Evolutionary conservation across 2,888 invertebrate species (phyloP), one percentile per base, ranked within the genome.

Genomic region (Psococerastis gibbosa): DNA sequence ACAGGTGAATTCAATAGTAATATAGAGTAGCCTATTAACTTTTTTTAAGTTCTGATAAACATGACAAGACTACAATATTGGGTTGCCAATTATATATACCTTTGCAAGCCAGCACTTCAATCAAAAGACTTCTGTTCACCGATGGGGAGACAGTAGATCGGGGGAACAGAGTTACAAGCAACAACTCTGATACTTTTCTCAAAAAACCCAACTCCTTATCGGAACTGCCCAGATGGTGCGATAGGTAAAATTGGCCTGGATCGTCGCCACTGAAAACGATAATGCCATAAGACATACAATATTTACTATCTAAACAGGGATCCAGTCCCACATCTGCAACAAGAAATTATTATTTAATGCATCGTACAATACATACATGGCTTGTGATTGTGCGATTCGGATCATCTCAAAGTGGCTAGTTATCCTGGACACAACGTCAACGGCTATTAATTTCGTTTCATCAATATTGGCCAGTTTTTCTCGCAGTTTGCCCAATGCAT

Each of bases 341-440:
- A n/a, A n/a, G n/a, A n/a, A n/a, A n/a, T n/a, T n/a, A n/a, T n/a
- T n/a, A n/a, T n/a, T n/a, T n/a, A n/a, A n/a, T n/a, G n/a, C n/a
- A n/a, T n/a, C 22, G n/a, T 22, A 22, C 1, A 6, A 17, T 38
- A 17, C 16, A 45, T 53, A 72, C 78, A 73, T 65, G 82, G 74
- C 74, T 57, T 75, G 70, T 51, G 72, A 71, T 59, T 78, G 76
- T 8, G 82, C 76, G 55, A 79, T 73, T 51, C 84, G 68, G 47
- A 88, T 82, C 56, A 78, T 78, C 56, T 84, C 84, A 64, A 89
- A 81, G 68, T 91, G 89, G 47, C 74, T 71, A 9, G 83, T 81
- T 22, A 88, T 73, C 58, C 75, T 78, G 48, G 73, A 74, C 2
- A 85, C 77, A 67, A 88, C 76, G 58, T 82, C 85, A 56, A 73